Percentiles rank a stretch among this genome's conserved stretches.
Evolutionary conservation across 30 jellyfish, hydroid and myxozoan genomes (phyloP).

Genomic region (Hydractinia echinata): DNA sequence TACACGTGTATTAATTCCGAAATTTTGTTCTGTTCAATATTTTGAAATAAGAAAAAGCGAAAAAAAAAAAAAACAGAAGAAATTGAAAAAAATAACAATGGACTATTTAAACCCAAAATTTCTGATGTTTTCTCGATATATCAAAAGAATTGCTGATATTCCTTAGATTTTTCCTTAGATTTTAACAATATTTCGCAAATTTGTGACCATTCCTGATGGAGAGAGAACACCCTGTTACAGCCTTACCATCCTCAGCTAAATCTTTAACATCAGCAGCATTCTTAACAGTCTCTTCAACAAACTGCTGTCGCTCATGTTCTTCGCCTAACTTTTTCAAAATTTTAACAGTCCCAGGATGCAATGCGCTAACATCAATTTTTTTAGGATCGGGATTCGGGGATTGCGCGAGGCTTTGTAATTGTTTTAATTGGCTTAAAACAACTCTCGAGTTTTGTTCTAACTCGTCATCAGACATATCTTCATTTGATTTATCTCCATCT

Average conservation of each 20-base stretch:
- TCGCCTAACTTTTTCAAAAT: slow-evolving; percentile 86
- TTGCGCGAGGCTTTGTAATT: slow-evolving; percentile 86
- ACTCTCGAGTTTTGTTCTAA: slow-evolving; percentile 76
- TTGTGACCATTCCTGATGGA: too few species aligned
- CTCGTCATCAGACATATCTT: slow-evolving; percentile 64
- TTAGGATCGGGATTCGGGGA: slow-evolving; percentile 92
- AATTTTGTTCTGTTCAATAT: too few species aligned
- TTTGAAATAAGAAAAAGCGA: too few species aligned
- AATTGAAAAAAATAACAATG: too few species aligned
- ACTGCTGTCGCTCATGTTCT: slow-evolving; percentile 58
- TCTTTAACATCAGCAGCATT: not conserved
- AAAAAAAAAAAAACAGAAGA: too few species aligned
- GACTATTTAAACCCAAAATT: too few species aligned
- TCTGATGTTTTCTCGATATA: too few species aligned
- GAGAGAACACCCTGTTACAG: too few species aligned
- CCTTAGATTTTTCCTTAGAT: too few species aligned
- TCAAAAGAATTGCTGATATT: too few species aligned
- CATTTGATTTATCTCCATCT: slow-evolving; percentile 12
- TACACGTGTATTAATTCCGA: too few species aligned
- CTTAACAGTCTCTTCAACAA: slow-evolving; percentile 23
- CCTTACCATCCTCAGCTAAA: slow-evolving; percentile 2
- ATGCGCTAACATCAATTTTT: slow-evolving; percentile 72
- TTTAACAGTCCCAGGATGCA: slow-evolving; percentile 94
- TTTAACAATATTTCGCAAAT: too few species aligned
- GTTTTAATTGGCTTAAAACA: slow-evolving; percentile 75